Evolutionary conservation across 2,888 invertebrate species (phyloP).

Genomic region (Tipula lateralis): DNA sequence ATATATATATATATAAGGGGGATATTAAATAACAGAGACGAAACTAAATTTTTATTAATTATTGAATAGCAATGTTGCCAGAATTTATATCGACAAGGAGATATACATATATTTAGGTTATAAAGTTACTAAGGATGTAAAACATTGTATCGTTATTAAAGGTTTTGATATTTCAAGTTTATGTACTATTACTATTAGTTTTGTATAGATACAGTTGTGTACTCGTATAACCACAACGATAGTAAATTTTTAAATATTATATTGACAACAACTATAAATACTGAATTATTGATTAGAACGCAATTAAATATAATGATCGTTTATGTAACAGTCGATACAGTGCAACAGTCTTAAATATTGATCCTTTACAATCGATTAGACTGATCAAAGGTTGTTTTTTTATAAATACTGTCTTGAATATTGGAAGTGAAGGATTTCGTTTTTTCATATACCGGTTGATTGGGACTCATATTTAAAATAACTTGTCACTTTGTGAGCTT

Average conservation of each 20-base stretch:
- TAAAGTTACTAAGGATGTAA: background rate
- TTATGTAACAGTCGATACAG: background rate
- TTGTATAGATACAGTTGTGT: background rate
- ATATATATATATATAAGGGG: background rate
- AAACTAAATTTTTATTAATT: slow-evolving; percentile 3
- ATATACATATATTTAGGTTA: background rate
- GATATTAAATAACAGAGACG: slow-evolving; percentile 24
- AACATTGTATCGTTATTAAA: background rate
- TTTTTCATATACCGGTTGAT: no score
- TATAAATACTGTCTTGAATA: no score
- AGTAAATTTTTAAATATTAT: background rate
- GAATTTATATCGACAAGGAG: background rate
- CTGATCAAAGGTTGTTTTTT: no score
- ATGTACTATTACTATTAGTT: no score
- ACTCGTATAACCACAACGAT: background rate
- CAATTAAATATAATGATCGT: background rate
- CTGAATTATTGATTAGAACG: background rate
- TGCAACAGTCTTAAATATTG: slow-evolving; percentile 11
- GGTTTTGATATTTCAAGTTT: background rate
- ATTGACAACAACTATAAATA: background rate
- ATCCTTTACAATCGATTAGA: no score
- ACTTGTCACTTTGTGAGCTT: no score
- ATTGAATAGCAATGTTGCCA: slow-evolving; percentile 15
- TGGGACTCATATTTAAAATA: no score
- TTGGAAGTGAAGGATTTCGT: no score